phyloP scores from a whole-genome alignment of 2,113 vertebrate species.

The Panurus biarmicus region DNA sequence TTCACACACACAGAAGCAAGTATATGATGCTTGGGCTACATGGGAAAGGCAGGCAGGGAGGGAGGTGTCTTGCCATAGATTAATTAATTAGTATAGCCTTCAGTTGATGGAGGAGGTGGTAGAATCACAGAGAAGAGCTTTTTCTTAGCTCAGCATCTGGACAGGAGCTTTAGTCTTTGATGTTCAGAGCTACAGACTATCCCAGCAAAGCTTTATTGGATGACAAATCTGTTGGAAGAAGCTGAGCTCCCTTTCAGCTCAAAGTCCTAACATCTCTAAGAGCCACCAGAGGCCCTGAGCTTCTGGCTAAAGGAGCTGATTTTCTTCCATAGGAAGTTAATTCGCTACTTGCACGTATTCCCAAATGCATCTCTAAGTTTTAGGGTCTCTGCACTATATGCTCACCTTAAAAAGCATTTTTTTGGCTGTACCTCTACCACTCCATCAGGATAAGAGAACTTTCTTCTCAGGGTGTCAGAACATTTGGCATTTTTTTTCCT shows the following conservation, averaged over 20 bases:
- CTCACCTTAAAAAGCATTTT: not conserved
- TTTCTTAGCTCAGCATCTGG: not conserved
- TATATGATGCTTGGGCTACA: not conserved
- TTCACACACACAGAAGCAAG: not conserved
- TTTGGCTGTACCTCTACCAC: not conserved
- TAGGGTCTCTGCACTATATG: not conserved
- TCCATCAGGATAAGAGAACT: not conserved
- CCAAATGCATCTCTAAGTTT: not conserved
- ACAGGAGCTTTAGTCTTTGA: not conserved
- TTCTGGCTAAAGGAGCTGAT: not conserved
- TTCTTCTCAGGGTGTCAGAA: not conserved
- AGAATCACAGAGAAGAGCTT: not conserved
- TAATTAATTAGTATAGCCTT: not conserved
- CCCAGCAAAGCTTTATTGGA: not conserved
- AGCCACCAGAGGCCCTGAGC: not conserved
- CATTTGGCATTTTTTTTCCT: not conserved
- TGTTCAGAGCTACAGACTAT: not conserved
- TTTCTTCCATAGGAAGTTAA: not conserved
- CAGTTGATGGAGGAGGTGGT: not conserved
- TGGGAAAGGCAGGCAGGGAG: not conserved
- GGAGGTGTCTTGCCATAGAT: not conserved
- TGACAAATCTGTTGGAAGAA: not conserved
- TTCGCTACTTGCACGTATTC: not conserved
- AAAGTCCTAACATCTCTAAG: not conserved
- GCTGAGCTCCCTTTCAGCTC: not conserved